Evolutionary conservation across 2,797 vertebrate species (phyloP).

Genomic region (Labeo calbasu): DNA sequence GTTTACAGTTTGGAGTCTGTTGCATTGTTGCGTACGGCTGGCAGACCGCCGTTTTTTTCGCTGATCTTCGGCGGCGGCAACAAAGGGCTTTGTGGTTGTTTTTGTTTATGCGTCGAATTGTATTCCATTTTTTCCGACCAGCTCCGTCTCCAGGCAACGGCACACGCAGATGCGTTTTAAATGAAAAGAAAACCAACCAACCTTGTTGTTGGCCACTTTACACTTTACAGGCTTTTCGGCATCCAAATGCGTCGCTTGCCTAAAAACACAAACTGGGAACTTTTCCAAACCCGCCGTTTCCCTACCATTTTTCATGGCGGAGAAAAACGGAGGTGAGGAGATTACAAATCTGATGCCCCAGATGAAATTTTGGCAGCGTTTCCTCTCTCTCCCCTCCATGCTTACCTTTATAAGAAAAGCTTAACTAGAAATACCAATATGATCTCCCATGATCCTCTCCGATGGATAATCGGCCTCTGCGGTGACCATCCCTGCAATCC

Average conservation of each 20-base stretch:
- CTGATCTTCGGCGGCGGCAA: slow-evolving; percentile 11
- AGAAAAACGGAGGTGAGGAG: slow-evolving; percentile 25
- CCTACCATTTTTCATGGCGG: slow-evolving; percentile 20
- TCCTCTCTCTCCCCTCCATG: not conserved
- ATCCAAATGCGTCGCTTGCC: not conserved
- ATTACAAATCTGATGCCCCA: slow-evolving; percentile 41
- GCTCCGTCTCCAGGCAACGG: slow-evolving; percentile 34
- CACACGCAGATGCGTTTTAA: slow-evolving; percentile 25
- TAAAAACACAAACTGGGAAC: slow-evolving; percentile 19
- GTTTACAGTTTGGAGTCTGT: slow-evolving; percentile 11
- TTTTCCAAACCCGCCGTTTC: slow-evolving; percentile 20
- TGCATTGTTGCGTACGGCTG: slow-evolving; percentile 3
- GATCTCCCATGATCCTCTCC: slow-evolving; percentile 47
- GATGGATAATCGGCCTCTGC: slow-evolving; percentile 36
- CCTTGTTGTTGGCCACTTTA: slow-evolving; percentile 26
- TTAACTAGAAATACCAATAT: slow-evolving; percentile 43
- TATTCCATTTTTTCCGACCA: slow-evolving; percentile 3
- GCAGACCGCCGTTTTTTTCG: slow-evolving; percentile 2
- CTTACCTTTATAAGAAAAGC: slow-evolving; percentile 41
- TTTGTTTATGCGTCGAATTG: slow-evolving; percentile 19
- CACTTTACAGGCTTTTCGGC: slow-evolving; percentile 19
- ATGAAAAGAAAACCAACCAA: slow-evolving; percentile 22
- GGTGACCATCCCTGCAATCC: slow-evolving; percentile 28
- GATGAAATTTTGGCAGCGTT: slow-evolving; percentile 24
- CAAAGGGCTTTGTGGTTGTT: slow-evolving; percentile 24